Percentiles rank a stretch among this genome's conserved stretches.
Evolutionary conservation across 2,113 vertebrate genomes (phyloP).

Genomic region (Callipepla squamata): DNA sequence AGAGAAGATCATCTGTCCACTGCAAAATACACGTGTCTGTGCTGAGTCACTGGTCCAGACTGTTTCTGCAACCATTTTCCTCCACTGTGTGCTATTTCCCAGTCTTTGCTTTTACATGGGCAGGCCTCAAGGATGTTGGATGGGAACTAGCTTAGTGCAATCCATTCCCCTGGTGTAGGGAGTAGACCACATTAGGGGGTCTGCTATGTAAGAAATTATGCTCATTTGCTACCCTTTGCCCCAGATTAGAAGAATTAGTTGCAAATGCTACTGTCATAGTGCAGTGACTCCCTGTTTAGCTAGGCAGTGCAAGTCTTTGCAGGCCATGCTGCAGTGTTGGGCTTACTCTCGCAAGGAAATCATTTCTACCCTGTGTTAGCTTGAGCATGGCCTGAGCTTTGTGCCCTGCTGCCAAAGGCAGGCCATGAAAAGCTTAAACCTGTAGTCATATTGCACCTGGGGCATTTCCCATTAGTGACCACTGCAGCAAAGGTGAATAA

Average conservation of each 20-base stretch:
- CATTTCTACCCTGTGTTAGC: accelerated
- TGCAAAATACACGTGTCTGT: not conserved
- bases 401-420: not conserved
- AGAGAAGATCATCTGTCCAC: not conserved
- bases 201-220: not conserved
- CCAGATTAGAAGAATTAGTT: not conserved
- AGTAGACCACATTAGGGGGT: not conserved
- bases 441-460: not conserved
- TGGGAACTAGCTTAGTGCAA: not conserved
- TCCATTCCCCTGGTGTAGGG: not conserved
- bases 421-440: not conserved
- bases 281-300: not conserved
- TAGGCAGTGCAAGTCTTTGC: not conserved
- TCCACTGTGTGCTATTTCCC: not conserved
- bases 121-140: not conserved
- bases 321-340: not conserved
- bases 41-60: not conserved
- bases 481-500: accelerated
- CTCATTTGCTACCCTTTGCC: not conserved
- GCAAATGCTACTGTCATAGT: not conserved
- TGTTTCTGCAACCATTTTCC: not conserved
- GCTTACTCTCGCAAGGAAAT: not conserved
- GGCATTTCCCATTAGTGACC: not conserved
- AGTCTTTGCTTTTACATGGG: not conserved
- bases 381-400: not conserved